phyloP scores from a whole-genome alignment of 2,113 vertebrate species.

The Nycticebus coucang region DNA sequence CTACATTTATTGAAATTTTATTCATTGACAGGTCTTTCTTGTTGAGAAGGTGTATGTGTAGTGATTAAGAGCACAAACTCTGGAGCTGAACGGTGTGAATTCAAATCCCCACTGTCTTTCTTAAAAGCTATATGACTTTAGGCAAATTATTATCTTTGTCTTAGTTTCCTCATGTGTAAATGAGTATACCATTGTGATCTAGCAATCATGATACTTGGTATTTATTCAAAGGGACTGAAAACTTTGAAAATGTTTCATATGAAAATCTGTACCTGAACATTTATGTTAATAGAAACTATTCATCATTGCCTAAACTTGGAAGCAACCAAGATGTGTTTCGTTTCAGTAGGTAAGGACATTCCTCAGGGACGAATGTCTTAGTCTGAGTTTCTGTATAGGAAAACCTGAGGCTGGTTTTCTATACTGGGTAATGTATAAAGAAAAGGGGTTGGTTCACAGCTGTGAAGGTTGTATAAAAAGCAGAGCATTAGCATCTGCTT shows the following conservation, averaged over 20 bases:
- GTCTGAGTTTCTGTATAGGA: too few species aligned
- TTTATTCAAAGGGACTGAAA: background rate
- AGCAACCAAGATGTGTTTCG: background rate
- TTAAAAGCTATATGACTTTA: background rate
- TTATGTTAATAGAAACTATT: background rate
- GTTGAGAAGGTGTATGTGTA: background rate
- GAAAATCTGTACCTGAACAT: background rate
- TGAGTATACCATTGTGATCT: background rate
- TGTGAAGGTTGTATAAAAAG: too few species aligned
- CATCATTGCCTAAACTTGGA: background rate
- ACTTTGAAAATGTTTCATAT: too few species aligned
- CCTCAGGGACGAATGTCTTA: too few species aligned
- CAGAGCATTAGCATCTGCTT: too few species aligned
- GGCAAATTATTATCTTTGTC: background rate
- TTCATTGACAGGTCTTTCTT: background rate
- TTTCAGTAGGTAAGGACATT: too few species aligned
- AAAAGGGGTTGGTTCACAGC: too few species aligned
- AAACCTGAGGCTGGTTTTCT: too few species aligned
- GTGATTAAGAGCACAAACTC: background rate
- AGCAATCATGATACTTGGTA: background rate
- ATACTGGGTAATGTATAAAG: too few species aligned
- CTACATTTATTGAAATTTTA: background rate
- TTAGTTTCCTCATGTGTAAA: conserved; percentile 27
- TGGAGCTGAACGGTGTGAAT: background rate
- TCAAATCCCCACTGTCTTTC: background rate